A percentile compares a stretch with the other conserved stretches of the same genome.
phyloP scores from a whole-genome alignment of 2,797 vertebrate species.

The Rhinogobio ventralis region DNA sequence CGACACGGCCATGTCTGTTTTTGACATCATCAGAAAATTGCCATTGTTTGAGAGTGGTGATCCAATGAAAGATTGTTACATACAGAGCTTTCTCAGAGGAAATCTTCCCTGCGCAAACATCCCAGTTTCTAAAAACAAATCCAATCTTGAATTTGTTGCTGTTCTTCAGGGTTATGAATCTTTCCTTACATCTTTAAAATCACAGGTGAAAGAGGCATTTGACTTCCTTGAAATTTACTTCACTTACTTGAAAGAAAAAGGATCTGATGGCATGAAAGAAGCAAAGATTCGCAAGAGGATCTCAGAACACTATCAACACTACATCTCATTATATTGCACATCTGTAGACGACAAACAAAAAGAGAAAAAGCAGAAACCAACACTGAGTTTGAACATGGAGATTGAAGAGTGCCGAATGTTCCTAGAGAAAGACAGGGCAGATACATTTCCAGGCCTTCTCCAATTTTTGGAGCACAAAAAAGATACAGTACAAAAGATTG shows the following conservation, averaged over 20 bases:
- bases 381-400: background rate
- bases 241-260: background rate
- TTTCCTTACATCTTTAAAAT: background rate
- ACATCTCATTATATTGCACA: background rate
- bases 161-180: background rate
- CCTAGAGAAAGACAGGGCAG: conserved; percentile 69
- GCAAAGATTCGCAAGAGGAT: background rate
- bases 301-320: background rate
- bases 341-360: background rate
- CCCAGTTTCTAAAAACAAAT: background rate
- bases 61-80: conserved; percentile 3
- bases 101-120: rapidly evolving
- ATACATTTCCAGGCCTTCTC: conserved; percentile 43
- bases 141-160: background rate
- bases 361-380: background rate
- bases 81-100: conserved; percentile 12
- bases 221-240: conserved; percentile 9
- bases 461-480: background rate
- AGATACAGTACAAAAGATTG: conserved; percentile 46
- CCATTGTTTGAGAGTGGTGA: background rate
- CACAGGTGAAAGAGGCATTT: background rate
- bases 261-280: background rate
- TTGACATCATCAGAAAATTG: background rate
- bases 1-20: background rate
- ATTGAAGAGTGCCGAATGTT: background rate